Base-by-base conservation (phyloP, 2,797 vertebrate genomes). In the Cyclopterus lumpus region DNA sequence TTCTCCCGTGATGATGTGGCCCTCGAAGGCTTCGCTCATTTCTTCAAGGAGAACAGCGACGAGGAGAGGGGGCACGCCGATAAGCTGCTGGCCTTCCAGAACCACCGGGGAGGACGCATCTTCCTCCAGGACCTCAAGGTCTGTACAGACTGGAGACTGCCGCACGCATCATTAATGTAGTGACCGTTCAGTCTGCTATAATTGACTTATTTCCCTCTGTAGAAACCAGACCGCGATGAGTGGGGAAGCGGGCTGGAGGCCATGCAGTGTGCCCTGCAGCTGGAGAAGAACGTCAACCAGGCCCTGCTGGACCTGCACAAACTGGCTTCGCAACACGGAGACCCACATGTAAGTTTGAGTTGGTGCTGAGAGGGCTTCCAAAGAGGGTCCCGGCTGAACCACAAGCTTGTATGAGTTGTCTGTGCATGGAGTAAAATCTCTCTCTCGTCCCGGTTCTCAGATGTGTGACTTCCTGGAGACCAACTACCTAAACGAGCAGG, bases 381-480 rank as follows among this genome's bases (percentile, higher is more conserved):
- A 0, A 12, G 1, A 10, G 9, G 7, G 18, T 51, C 14, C 24
- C 1, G 40, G 11, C 4, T 24, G 15, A 48, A 38, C 3, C 0
- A 16, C 36, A n/a, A 38, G 12, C 26, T 24, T 1, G 1, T 48
- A n/a, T 24, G 30, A 14, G 20, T 8, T 3, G 18, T 58, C 3
- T 3, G 24, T 8, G 32, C 9, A 0, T 4, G 8, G 32, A 24
- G 8, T 64, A 24, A 26, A 6, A 8, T 30, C 16, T 6, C 3
- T 57, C 2, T 75, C 55, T 20, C 44, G 6, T 20, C 44, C 2
- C 28, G 1, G 71, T 26, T 68, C 71, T 18, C 82, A 99, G 97
- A 75, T 98, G 89, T 97, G 97, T 65, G 96, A 99, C 93, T 98
- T 99, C 93, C 91, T 99, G 82, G 97, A 99, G 94, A 95, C 89